A percentile compares a stretch with the other conserved stretches of the same genome.
These are phyloP conservation scores for Delphinus delphis DNA, from an alignment of 2,113 vertebrate species.

Conservation along the genomic window DNA sequence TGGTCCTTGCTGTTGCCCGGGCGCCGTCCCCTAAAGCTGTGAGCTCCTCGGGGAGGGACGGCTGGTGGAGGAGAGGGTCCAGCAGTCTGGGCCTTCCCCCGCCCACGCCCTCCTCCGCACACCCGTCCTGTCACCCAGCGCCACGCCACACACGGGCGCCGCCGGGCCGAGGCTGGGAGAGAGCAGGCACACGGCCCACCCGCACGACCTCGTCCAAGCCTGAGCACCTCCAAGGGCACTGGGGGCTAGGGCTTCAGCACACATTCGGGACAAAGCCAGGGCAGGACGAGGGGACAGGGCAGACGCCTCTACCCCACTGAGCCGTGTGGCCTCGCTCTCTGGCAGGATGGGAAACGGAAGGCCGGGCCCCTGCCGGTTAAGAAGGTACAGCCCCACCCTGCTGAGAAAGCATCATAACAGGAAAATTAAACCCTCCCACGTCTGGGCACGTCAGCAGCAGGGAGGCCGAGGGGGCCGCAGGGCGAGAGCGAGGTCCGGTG, in stretches of 20 bases:
- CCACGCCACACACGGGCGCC: neutral
- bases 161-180: neutral
- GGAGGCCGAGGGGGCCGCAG: neutral
- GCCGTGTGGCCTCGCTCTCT: neutral
- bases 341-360: neutral
- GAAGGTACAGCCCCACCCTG: neutral
- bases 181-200: neutral
- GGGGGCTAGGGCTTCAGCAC: neutral
- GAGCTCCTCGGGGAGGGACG: neutral
- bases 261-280: neutral
- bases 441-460: neutral
- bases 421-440: neutral
- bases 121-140: neutral
- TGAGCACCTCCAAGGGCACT: neutral
- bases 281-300: neutral
- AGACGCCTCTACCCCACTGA: neutral
- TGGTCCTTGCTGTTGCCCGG: neutral
- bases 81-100: neutral
- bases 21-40: no score
- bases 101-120: neutral
- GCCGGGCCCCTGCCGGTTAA: neutral
- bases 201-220: neutral
- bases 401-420: neutral
- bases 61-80: accelerated
- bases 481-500: no score